Conservation (phyloP, 2,888 invertebrate genomes). For the Perizoma flavofasciatum region DNA sequence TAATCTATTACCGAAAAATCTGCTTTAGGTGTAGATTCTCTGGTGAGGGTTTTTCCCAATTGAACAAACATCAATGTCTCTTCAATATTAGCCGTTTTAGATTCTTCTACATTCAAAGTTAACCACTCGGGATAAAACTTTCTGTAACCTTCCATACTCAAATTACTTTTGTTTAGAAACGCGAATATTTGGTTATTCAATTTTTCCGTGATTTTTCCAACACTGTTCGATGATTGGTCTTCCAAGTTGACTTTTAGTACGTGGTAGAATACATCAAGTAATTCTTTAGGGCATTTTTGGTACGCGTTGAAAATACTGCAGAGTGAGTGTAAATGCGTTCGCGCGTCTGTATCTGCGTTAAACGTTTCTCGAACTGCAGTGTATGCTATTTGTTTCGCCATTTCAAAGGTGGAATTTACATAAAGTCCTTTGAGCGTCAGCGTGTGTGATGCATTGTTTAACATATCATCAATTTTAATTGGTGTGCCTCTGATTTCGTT, state of each 20-base stretch:
- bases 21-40: slow-evolving; percentile 39
- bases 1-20: slow-evolving; percentile 76
- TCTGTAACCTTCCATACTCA: slow-evolving; percentile 43
- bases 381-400: slow-evolving; percentile 82
- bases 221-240: background rate
- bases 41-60: slow-evolving; percentile 46
- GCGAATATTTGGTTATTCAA: slow-evolving; percentile 37
- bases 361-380: slow-evolving; percentile 55
- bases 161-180: slow-evolving; percentile 7
- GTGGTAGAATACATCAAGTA: slow-evolving; percentile 44
- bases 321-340: slow-evolving; percentile 40
- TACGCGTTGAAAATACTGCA: slow-evolving; percentile 58
- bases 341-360: slow-evolving; percentile 16
- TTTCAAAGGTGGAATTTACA: slow-evolving; percentile 75
- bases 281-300: slow-evolving; percentile 56
- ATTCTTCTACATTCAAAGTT: slow-evolving; percentile 37
- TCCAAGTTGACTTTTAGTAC: slow-evolving; percentile 46
- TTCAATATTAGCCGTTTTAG: slow-evolving; percentile 62
- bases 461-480: slow-evolving; percentile 17
- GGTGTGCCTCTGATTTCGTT: slow-evolving; percentile 44
- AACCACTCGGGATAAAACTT: slow-evolving; percentile 63
- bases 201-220: slow-evolving; percentile 25
- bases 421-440: slow-evolving; percentile 75
- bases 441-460: slow-evolving; percentile 54
- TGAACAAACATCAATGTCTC: slow-evolving; percentile 53